These are phyloP conservation scores for Drosophila mercatorum DNA, from an alignment of 2,888 invertebrate species.

Conservation along the genomic window DNA sequence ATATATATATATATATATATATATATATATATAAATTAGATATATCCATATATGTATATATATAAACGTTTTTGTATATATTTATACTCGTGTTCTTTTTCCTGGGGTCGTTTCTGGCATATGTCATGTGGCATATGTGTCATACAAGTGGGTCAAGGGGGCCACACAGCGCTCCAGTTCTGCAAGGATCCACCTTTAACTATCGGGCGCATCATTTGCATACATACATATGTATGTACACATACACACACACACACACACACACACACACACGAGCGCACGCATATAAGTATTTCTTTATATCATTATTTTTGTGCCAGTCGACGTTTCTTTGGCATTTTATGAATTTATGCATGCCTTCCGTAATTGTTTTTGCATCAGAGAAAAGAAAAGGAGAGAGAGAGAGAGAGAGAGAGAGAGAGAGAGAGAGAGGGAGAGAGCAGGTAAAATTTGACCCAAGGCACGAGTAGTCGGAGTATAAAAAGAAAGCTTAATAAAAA, in stretches of 20 bases:
- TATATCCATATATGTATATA: not conserved
- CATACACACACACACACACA: no score
- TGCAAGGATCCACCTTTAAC: conserved; percentile 26
- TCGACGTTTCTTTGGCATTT: conserved; percentile 43
- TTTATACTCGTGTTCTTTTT: not conserved
- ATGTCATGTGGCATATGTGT: conserved; percentile 4
- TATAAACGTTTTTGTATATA: not conserved
- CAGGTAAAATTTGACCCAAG: not conserved
- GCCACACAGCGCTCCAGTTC: conserved; percentile 2
- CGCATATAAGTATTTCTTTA: conserved; percentile 19
- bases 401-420: not conserved
- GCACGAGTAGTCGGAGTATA: not conserved
- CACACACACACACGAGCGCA: no score
- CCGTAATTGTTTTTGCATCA: conserved; percentile 46
- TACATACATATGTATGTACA: conserved; percentile 2
- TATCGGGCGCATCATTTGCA: conserved; percentile 44
- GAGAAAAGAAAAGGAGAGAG: no score
- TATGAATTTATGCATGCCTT: conserved; percentile 48
- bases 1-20: not conserved
- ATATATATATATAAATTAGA: conserved; percentile 7
- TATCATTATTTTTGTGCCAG: conserved; percentile 53
- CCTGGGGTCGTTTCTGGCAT: not conserved
- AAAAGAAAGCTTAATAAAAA: conserved; percentile 17
- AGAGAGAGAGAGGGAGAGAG: not conserved
- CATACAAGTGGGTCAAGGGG: conserved; percentile 45